Evolutionary conservation across 2,113 vertebrate species (phyloP).

Genomic region (Lepidiolamprologus cunningtoni): DNA sequence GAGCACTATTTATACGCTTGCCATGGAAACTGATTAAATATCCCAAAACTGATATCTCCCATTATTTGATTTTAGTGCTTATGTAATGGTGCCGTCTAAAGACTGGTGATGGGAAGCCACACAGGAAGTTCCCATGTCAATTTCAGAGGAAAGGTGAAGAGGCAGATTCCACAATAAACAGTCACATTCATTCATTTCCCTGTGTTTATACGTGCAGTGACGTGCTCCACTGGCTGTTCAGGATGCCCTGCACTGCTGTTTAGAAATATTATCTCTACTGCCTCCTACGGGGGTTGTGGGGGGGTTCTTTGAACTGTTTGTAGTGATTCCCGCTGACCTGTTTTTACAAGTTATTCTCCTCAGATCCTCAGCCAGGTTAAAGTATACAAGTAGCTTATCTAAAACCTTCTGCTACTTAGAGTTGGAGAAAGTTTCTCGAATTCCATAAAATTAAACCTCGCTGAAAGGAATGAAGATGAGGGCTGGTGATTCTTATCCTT

Average conservation of each 20-base stretch:
- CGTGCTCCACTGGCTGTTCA: background rate
- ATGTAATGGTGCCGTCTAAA: background rate
- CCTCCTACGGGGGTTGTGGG: background rate
- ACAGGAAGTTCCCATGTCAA: background rate
- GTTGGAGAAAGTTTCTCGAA: background rate
- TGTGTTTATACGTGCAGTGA: background rate
- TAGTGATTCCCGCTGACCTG: conserved; percentile 10
- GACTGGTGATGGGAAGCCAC: background rate
- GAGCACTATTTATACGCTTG: background rate
- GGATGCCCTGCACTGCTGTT: conserved; percentile 4
- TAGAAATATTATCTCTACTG: conserved; percentile 24
- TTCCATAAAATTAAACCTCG: background rate
- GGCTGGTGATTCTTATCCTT: background rate
- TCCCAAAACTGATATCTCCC: background rate
- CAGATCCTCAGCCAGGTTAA: conserved; percentile 19
- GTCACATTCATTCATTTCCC: background rate
- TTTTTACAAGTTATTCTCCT: conserved; percentile 17
- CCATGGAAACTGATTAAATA: conserved; percentile 17
- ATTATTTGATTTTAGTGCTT: background rate
- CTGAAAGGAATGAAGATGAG: background rate
- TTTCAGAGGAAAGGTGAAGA: background rate
- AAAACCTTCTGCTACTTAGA: background rate
- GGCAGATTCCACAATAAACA: conserved; percentile 10
- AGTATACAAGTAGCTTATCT: conserved; percentile 1
- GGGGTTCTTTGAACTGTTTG: conserved; percentile 14